Evolutionary conservation across 2,113 vertebrate genomes (phyloP).

Genomic region (Hypomesus transpacificus): DNA sequence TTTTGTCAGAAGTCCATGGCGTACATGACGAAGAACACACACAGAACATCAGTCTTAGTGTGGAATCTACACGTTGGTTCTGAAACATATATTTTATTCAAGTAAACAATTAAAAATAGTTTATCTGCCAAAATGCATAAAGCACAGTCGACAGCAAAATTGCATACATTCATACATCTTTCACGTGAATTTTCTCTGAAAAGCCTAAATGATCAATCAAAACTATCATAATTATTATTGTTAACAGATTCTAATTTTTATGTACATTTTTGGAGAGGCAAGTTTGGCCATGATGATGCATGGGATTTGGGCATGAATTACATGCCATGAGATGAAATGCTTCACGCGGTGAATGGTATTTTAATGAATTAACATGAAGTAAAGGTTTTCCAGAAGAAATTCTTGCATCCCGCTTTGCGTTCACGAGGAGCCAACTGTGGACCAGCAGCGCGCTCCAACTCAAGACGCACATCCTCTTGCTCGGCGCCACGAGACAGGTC

Average conservation of each 20-base stretch:
- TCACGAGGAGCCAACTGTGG: slow-evolving; percentile 86
- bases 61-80: slow-evolving; percentile 39
- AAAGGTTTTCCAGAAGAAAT: slow-evolving; percentile 99
- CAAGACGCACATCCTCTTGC: slow-evolving; percentile 81
- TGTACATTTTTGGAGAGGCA: slow-evolving; percentile 71
- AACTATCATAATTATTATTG: slow-evolving; percentile 48
- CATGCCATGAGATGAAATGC: background rate
- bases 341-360: background rate
- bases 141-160: slow-evolving; percentile 64
- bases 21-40: too few relatives aligned
- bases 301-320: background rate
- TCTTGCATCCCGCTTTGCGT: slow-evolving; percentile 98
- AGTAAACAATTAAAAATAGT: slow-evolving; percentile 76
- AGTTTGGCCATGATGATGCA: background rate
- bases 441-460: slow-evolving; percentile 85
- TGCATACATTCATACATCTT: slow-evolving; percentile 60
- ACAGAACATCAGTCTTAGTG: background rate
- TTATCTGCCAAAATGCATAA: slow-evolving; percentile 62
- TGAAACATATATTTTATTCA: slow-evolving; percentile 78
- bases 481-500: slow-evolving; percentile 78
- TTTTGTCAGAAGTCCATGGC: too few relatives aligned
- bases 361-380: slow-evolving; percentile 86
- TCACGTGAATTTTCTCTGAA: slow-evolving; percentile 16
- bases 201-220: slow-evolving; percentile 62
- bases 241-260: slow-evolving; percentile 69